Conservation (phyloP, 2,797 vertebrate species). For the Rhynchotus rufescens region DNA sequence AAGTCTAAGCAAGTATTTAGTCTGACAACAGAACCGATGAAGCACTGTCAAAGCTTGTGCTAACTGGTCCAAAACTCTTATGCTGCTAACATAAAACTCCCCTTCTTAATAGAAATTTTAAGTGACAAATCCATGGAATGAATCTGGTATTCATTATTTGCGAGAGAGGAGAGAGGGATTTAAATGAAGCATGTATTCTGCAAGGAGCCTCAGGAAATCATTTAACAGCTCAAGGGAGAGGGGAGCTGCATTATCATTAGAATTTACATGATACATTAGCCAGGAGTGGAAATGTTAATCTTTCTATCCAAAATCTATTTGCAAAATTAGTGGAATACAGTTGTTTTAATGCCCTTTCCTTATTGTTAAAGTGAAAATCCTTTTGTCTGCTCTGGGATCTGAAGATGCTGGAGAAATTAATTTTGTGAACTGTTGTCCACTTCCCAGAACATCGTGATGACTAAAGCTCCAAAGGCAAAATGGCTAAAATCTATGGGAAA, state of each 20-base stretch:
- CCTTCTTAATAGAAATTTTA: conserved; percentile 75
- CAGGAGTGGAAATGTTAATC: conserved; percentile 75
- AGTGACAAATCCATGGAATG: conserved; percentile 72
- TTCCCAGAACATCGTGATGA: background rate
- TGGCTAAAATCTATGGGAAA: background rate
- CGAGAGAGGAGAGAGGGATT: conserved; percentile 61
- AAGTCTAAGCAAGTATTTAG: background rate
- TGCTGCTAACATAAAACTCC: background rate
- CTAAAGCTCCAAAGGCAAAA: background rate
- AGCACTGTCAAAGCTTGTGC: background rate
- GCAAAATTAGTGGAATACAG: conserved; percentile 65
- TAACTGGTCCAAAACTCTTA: background rate
- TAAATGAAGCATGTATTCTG: conserved; percentile 73
- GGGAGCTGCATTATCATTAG: conserved; percentile 71
- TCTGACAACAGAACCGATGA: background rate
- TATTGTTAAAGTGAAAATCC: background rate
- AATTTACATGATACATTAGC: conserved; percentile 80
- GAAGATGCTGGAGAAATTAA: background rate
- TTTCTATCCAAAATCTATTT: conserved; percentile 73
- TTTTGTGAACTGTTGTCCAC: background rate
- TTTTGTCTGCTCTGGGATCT: background rate
- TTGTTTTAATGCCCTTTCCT: conserved; percentile 47
- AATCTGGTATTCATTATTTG: conserved; percentile 74
- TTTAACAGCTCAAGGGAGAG: conserved; percentile 65
- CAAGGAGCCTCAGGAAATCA: conserved; percentile 74